phyloP scores from a whole-genome alignment of 2,888 invertebrate genomes.

The Alviniconcha strummeri region DNA sequence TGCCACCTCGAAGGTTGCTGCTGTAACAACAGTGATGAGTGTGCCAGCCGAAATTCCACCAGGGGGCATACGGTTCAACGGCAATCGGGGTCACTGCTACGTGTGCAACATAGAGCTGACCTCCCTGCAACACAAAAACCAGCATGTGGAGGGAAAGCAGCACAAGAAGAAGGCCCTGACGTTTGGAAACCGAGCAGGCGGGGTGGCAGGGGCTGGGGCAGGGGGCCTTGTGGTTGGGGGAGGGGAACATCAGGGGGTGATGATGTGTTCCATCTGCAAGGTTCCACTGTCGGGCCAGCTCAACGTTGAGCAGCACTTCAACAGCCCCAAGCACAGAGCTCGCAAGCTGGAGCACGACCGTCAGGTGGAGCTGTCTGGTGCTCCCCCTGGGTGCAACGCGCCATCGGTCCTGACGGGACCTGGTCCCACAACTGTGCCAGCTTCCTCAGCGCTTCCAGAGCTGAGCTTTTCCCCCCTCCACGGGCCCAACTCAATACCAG shows the following conservation, averaged over 20 bases:
- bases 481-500: conserved; percentile 2
- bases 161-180: conserved; percentile 42
- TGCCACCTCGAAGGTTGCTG: too few relatives aligned
- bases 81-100: conserved; percentile 46
- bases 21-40: too few relatives aligned
- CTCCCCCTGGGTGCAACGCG: neutral
- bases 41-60: conserved; percentile 12
- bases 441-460: neutral
- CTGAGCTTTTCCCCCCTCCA: neutral
- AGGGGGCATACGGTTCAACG: conserved; percentile 39
- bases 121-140: conserved; percentile 38
- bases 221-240: neutral
- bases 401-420: neutral
- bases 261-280: conserved; percentile 49
- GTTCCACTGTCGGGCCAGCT: conserved; percentile 46
- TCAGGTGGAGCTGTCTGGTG: neutral
- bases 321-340: conserved; percentile 33
- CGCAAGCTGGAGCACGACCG: conserved; percentile 12
- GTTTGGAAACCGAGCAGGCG: neutral
- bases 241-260: conserved; percentile 2
- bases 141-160: conserved; percentile 45
- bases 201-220: neutral
- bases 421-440: too few relatives aligned
- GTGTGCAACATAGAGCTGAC: conserved; percentile 47
- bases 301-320: conserved; percentile 49